Conservation (phyloP, 2,113 vertebrate genomes). For the Tursiops truncatus region DNA sequence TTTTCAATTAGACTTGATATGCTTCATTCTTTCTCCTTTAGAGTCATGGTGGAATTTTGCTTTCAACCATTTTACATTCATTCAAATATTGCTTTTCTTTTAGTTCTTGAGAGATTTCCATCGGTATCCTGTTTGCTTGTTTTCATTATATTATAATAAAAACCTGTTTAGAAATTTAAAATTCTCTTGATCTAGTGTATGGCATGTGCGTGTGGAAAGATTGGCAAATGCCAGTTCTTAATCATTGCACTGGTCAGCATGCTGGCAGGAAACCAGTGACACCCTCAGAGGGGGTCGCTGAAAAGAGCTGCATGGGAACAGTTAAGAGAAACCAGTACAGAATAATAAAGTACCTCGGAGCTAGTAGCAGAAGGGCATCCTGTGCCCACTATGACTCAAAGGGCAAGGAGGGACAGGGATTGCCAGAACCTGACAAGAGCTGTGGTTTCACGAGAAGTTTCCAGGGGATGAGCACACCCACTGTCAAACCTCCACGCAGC, state of each 20-base stretch:
- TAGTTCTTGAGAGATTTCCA: background rate
- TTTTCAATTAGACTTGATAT: background rate
- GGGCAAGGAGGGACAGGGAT: too few species aligned
- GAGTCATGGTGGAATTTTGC: constrained; percentile 21
- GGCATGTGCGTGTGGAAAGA: background rate
- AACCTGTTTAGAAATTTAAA: background rate
- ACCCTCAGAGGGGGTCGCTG: background rate
- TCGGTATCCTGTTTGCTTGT: background rate
- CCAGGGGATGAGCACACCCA: background rate
- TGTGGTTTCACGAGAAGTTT: background rate
- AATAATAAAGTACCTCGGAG: background rate
- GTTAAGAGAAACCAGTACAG: background rate
- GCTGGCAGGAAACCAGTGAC: background rate
- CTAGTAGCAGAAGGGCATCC: background rate
- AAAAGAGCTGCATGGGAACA: background rate
- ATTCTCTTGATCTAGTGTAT: background rate
- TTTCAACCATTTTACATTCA: background rate
- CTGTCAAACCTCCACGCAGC: background rate
- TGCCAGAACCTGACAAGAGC: background rate
- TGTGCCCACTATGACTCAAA: background rate
- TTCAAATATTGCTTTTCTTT: background rate
- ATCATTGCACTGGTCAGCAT: background rate
- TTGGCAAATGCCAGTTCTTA: background rate
- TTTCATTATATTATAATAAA: background rate
- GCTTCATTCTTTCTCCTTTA: constrained; percentile 45